Base-by-base conservation (phyloP, 2,113 vertebrate genomes). In the Leptosomus discolor region DNA sequence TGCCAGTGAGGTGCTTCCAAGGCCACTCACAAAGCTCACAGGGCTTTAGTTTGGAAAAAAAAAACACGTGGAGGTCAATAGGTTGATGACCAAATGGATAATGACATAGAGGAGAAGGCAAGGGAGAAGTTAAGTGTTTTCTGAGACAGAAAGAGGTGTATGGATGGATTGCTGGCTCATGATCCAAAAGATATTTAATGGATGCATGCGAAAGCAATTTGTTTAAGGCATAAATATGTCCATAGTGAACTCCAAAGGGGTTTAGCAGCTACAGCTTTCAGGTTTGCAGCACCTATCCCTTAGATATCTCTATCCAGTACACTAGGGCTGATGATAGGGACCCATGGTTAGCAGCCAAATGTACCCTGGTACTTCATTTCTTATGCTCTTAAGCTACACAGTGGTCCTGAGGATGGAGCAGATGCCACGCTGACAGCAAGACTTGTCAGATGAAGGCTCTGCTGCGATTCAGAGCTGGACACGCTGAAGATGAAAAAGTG, bases 341-440 rank as follows among this genome's bases (percentile, higher is more conserved):
- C 37, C 39, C 34, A 3, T 11, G 36, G 14, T 3, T 46, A 45
- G 21, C 36, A 34, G 54, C 36, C 50, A 32, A 20, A 37, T 17
- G 12, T 19, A 19, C 11, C 36, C 39, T 17, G 4, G 1, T 30
- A 2, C 9, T 61, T 73, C 15, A 7, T 64, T 51, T 65, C 36
- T 60, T 58, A 8, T 15, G 56, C 14, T 77, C 37, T 77, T 13
- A 5, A 57, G 14, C 36, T 48, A 19, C 54, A 13, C 0, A 0
- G 21, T 26, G 54, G 18, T 84, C 36, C 71, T 67, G 45, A 65
- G 41, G 63, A 34, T 12, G 19, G 14, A 83, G 67, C 30, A 90
- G 53, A 39, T 43, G n/a, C 53, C 0, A 0, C 10, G 53, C 10
- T 27, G 34, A 12, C 6, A 20, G 46, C 53, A 37, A 64, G 45